Evolutionary conservation across 2,113 vertebrate genomes (phyloP), one percentile per base, ranked within the genome.

Genomic region (Pao palembangensis): DNA sequence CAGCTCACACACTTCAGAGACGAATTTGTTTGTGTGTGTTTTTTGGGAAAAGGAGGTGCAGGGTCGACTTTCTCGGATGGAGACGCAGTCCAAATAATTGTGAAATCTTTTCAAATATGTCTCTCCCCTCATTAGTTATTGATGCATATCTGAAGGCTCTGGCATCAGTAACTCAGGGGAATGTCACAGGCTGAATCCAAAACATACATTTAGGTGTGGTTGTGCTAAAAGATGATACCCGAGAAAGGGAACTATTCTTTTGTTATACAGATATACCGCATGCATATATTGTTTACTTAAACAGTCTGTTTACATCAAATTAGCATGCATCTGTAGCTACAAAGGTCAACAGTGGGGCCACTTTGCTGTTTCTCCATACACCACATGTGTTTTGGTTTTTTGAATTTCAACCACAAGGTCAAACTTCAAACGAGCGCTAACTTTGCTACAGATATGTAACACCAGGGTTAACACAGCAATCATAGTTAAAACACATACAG

Each of bases 1-100:
- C 76, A 3, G 70, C 82, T 81, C 78, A 72, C 82, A 80, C 81
- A 81, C 80, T 85, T 85, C 78, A 80, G 66, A 86, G 68, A 53
- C 28, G 56, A 61, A 71, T 77, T 84, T 85, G 77, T 85, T 78
- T 83, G 83, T 79, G 71, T 79, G 83, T 17, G 43, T 44, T 46
- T 74, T 73, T 88, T 57, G 73, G 50, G 58, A 67, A 63, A 78
- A 61, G 42, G 58, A 73, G 77, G 64, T 61, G 21, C 64, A 71
- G 70, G 78, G 79, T 76, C 71, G 47, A 81, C 81, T 79, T 78
- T 68, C 67, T 76, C 73, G 73, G 50, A 84, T n/a, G 31, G 67
- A 79, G 74, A 83, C 66, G 56, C 66, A 78, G 76, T 83, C 85
- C 84, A 85, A 78, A 77, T 84, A 58, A 31, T 76, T 82, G 72